These are phyloP conservation scores for Hydrocynus forskahlii DNA, from an alignment of 2,797 vertebrate genomes.

Conservation along the genomic window DNA sequence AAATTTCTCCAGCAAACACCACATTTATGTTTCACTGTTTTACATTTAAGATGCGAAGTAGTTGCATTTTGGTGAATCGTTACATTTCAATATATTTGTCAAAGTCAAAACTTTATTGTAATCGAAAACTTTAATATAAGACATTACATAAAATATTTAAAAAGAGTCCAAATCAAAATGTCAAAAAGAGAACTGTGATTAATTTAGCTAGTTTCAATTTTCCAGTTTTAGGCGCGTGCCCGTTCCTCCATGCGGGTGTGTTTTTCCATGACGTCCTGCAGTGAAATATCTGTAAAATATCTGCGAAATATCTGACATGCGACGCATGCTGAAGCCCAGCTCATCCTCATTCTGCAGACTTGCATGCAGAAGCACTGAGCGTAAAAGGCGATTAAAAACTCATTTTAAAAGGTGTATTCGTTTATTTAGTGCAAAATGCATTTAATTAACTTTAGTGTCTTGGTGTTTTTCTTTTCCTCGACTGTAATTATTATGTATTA, in stretches of 20 bases:
- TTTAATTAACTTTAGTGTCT: background rate
- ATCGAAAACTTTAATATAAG: too few relatives aligned
- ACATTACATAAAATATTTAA: too few relatives aligned
- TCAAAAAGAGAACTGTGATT: background rate
- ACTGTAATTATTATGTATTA: background rate
- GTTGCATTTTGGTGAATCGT: background rate
- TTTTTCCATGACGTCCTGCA: conserved; percentile 90
- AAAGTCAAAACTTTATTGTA: too few relatives aligned
- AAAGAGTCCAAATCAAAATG: background rate
- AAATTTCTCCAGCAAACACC: background rate
- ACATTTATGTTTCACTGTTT: background rate
- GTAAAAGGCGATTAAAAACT: too few relatives aligned
- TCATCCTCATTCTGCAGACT: conserved; percentile 48
- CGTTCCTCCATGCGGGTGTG: background rate
- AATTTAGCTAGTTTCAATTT: background rate
- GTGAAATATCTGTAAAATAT: conserved; percentile 79
- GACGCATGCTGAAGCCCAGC: conserved; percentile 71
- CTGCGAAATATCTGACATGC: conserved; percentile 84
- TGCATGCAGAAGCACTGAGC: conserved; percentile 32
- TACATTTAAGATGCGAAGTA: background rate
- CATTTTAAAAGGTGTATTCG: too few relatives aligned
- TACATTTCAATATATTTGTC: too few relatives aligned
- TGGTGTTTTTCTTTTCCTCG: background rate
- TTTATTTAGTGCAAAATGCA: too few relatives aligned
- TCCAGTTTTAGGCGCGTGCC: background rate